Base-by-base conservation (phyloP, 2,888 invertebrate genomes). In the Apodemia zela region DNA sequence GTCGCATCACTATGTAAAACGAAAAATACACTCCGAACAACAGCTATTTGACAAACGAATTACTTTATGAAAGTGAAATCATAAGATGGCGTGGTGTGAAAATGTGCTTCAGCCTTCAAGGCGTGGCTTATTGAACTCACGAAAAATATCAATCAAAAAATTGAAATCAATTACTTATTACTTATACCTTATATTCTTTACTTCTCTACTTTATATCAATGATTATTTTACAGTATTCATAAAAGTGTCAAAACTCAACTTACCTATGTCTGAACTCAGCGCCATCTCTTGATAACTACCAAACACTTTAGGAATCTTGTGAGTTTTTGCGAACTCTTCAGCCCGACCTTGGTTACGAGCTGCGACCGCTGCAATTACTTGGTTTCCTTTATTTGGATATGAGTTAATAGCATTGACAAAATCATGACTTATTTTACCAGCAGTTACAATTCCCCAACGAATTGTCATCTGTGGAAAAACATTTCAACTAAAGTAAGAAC, bases 371-470 rank as follows among this genome's bases (percentile, higher is more conserved):
- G 94, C 92, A 25, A 96, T 91, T 68, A 92, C 76, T 77, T 97
- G 96, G 65, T 96, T 95, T n/a, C 87, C 85, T 51, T 87, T 93
- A 57, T 87, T 79, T 0, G 95, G 93, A 61, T 95, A 92, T 0
- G 93, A 93, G 69, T 93, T 90, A 8, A 97, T 71, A 2, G 95
- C 96, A 42, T 94, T 93, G 3, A 94, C 95, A 80, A 98, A 98
- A 80, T 98, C 98, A 80, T 95, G 93, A 71, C 95, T 93, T 71
- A 98, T 98, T 85, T 95, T 95, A 0, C 97, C 98, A 59, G 96
- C 95, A 51, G 96, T 94, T 4, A 94, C 94, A 66, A 98, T 96
- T 65, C 98, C 98, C 98, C 98, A 98, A 70, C 94, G 94, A 60
- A 95, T 68, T 60, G 84, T 73, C 92, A 91, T 92, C 88, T 90